A percentile compares a stretch with the other conserved stretches of the same genome.
These are phyloP conservation scores for Ericerus pela DNA, from an alignment of 1,140 invertebrate genomes.

Conservation along the genomic window DNA sequence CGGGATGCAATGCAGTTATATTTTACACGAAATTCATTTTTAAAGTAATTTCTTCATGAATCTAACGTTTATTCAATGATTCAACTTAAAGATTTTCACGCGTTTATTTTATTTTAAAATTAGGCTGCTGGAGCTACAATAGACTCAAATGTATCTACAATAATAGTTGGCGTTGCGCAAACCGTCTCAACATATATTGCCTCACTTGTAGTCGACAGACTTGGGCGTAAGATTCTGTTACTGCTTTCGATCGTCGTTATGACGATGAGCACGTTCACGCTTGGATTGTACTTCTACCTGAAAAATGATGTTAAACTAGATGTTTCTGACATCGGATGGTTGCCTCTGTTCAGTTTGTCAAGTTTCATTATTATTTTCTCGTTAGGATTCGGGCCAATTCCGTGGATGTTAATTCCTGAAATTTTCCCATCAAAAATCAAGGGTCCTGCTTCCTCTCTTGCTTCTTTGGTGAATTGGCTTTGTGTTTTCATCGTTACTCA, in stretches of 20 bases:
- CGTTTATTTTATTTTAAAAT: slow-evolving; percentile 8
- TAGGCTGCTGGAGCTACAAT: slow-evolving; percentile 40
- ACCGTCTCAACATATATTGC: slow-evolving; percentile 53
- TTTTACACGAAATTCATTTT: slow-evolving; percentile 67
- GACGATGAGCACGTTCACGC: slow-evolving; percentile 40
- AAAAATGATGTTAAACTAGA: slow-evolving; percentile 28
- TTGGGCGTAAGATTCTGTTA: slow-evolving; percentile 55
- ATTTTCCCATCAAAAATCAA: slow-evolving; percentile 58
- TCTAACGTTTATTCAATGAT: too few relatives aligned
- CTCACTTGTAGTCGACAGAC: slow-evolving; percentile 46
- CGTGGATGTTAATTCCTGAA: slow-evolving; percentile 64
- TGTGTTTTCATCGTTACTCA: slow-evolving; percentile 68
- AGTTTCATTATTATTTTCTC: slow-evolving; percentile 18
- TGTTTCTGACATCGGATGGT: slow-evolving; percentile 30
- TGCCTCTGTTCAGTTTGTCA: slow-evolving; percentile 30
- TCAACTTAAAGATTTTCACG: not conserved
- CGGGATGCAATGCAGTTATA: slow-evolving; percentile 71
- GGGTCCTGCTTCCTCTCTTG: slow-evolving; percentile 45
- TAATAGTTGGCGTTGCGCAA: slow-evolving; percentile 63
- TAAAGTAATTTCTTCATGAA: slow-evolving; percentile 29
- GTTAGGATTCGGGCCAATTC: slow-evolving; percentile 60
- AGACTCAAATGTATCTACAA: slow-evolving; percentile 39
- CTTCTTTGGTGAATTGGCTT: slow-evolving; percentile 61
- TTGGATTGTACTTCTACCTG: slow-evolving; percentile 49
- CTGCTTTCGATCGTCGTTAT: slow-evolving; percentile 45